phyloP scores from a whole-genome alignment of 2,888 invertebrate genomes.

The Neoitamus cyanurus region DNA sequence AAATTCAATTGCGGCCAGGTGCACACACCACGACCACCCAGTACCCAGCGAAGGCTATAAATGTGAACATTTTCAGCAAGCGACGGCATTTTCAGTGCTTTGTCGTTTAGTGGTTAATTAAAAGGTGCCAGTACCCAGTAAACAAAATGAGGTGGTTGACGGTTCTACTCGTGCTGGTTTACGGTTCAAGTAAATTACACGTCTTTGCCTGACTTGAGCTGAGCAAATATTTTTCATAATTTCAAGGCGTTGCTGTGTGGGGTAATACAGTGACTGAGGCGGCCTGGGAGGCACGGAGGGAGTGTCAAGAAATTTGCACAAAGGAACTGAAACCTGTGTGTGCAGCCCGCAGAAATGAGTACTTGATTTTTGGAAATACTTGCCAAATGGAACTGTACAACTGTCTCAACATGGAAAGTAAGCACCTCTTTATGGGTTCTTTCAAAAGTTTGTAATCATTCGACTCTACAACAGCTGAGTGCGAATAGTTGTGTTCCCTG shows the following conservation, averaged over 20 bases:
- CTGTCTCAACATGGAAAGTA: neutral
- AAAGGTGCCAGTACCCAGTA: neutral
- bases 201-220: neutral
- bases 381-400: conserved; percentile 27
- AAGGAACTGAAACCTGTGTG: conserved; percentile 19
- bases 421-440: neutral
- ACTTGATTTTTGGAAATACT: neutral
- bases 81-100: neutral
- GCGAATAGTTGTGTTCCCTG: too few relatives aligned
- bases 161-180: neutral
- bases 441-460: neutral
- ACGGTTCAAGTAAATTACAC: neutral
- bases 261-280: conserved; percentile 13
- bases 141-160: neutral
- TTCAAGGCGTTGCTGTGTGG: neutral
- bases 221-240: neutral
- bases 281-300: neutral
- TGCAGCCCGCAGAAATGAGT: neutral
- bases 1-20: neutral
- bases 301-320: conserved; percentile 13
- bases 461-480: too few relatives aligned
- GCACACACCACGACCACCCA: too few relatives aligned
- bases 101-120: conserved; percentile 6
- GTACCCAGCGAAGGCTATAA: neutral
- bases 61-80: neutral